These are phyloP conservation scores for Hedychridium roseum DNA, from an alignment of 2,888 invertebrate species.

Conservation along the genomic window DNA sequence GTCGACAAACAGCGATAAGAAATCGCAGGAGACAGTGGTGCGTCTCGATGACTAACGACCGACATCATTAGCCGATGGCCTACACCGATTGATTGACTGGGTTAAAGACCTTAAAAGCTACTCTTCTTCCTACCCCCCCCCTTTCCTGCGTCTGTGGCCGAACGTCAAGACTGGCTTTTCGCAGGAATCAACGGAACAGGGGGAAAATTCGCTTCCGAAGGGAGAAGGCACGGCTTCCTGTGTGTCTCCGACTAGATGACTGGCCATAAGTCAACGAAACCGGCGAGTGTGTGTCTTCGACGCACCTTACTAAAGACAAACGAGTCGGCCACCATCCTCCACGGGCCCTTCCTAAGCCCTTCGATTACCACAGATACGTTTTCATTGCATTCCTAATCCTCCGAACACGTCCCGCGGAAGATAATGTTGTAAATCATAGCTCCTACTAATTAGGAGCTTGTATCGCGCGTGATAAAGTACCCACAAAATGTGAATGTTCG, in stretches of 20 bases:
- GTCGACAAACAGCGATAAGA: too few species aligned
- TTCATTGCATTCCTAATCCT: too few species aligned
- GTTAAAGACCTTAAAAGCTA: constrained; percentile 42
- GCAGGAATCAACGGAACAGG: neutral
- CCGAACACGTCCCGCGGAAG: too few species aligned
- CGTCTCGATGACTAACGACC: constrained; percentile 31
- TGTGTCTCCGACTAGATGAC: constrained; percentile 30
- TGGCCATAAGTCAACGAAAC: constrained; percentile 40
- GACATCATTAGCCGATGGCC: constrained; percentile 31
- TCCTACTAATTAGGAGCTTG: too few species aligned
- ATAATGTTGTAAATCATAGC: too few species aligned
- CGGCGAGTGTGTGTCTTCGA: constrained; percentile 36
- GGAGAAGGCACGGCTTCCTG: constrained; percentile 9
- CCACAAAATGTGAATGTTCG: too few species aligned
- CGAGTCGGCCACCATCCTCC: constrained; percentile 28
- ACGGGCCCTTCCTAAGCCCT: constrained; percentile 8
- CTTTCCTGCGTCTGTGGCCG: constrained; percentile 11
- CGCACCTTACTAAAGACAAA: constrained; percentile 55
- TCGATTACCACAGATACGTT: too few species aligned
- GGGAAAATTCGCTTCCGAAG: too few species aligned
- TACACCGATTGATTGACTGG: constrained; percentile 36
- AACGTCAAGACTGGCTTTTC: constrained; percentile 20
- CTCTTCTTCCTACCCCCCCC: too few species aligned
- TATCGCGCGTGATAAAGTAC: too few species aligned
- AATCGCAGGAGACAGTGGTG: constrained; percentile 1